Evolutionary conservation across 2,113 vertebrate species (phyloP).

Genomic region (Puntigrus tetrazona): DNA sequence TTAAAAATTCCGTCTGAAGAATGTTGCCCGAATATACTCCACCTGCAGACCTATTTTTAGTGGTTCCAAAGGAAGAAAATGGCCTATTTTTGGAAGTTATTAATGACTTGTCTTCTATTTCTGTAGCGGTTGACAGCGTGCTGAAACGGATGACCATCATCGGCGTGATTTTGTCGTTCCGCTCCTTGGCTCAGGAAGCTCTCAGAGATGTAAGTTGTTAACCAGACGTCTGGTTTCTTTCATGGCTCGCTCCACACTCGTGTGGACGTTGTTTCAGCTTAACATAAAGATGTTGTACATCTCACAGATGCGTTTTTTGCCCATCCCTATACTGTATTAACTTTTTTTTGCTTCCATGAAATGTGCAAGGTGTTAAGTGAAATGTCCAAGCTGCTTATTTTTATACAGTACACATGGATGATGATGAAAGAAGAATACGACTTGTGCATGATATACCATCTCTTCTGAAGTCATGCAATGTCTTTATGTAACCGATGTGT

Average conservation of each 20-base stretch:
- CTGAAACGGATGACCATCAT: conserved; percentile 99
- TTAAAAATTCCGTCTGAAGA: background rate
- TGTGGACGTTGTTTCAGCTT: background rate
- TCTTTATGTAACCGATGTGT: background rate
- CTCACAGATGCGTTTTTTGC: background rate
- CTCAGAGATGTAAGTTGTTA: conserved; percentile 89
- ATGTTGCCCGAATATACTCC: background rate
- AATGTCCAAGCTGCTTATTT: background rate
- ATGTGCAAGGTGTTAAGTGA: background rate
- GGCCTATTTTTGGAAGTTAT: background rate
- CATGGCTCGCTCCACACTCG: background rate
- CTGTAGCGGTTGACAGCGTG: conserved; percentile 94
- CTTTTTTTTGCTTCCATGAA: background rate
- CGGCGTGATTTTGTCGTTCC: conserved; percentile 96
- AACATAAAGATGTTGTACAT: background rate
- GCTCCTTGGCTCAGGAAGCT: conserved; percentile 94
- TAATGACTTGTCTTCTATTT: conserved; percentile 54
- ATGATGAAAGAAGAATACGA: background rate
- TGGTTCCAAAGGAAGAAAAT: background rate
- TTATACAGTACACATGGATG: background rate
- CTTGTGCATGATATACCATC: background rate
- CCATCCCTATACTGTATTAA: background rate
- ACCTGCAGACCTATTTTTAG: conserved; percentile 37
- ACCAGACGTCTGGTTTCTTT: background rate
- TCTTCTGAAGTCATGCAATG: background rate